These are phyloP conservation scores for Hyaena hyaena DNA, from an alignment of 2,113 vertebrate genomes.

Conservation along the genomic window DNA sequence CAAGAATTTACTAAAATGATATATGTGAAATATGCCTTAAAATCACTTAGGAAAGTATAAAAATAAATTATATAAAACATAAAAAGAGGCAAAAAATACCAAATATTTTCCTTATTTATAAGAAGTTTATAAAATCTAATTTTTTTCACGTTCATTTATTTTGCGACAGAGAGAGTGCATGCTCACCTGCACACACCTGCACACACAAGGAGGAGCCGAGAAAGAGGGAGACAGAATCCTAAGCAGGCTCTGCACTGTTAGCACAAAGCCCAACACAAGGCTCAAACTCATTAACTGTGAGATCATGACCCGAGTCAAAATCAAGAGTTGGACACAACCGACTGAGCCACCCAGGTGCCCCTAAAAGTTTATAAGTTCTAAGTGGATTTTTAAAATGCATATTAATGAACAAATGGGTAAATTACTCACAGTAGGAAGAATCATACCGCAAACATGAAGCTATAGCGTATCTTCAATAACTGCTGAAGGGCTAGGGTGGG, in stretches of 20 bases:
- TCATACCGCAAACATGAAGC: background rate
- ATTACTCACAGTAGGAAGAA: background rate
- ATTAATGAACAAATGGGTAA: background rate
- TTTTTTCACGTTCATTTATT: no score
- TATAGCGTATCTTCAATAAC: background rate
- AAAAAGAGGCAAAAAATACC: background rate
- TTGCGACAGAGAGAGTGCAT: no score
- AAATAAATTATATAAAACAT: conserved; percentile 2
- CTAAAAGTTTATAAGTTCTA: background rate
- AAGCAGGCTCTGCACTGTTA: no score
- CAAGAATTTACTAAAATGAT: background rate
- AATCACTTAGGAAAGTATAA: background rate
- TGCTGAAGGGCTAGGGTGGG: background rate
- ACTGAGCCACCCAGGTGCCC: no score
- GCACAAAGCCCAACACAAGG: no score
- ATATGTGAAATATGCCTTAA: background rate
- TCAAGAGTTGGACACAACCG: no score
- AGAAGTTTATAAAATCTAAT: background rate
- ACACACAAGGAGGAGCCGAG: no score
- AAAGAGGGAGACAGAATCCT: no score
- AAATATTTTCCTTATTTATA: background rate
- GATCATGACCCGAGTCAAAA: no score
- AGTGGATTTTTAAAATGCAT: background rate
- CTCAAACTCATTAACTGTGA: no score
- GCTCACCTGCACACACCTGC: no score